Conservation (phyloP, 2,888 invertebrate species). For the Anarsia innoxiella region DNA sequence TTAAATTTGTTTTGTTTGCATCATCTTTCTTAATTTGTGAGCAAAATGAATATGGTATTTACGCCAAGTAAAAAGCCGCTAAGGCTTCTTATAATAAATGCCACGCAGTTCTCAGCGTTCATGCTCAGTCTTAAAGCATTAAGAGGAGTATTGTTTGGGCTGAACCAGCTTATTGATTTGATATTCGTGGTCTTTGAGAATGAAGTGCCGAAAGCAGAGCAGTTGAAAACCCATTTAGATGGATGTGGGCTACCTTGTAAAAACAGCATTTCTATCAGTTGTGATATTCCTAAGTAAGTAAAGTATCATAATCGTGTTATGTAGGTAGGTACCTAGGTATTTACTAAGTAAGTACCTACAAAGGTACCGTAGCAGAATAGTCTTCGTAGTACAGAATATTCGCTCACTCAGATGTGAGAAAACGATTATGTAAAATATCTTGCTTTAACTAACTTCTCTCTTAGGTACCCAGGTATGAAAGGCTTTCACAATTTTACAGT, state of each 20-base stretch:
- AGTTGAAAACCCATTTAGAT: slow-evolving; percentile 38
- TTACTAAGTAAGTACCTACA: too few species aligned
- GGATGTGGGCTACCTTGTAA: slow-evolving; percentile 43
- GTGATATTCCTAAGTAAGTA: slow-evolving; percentile 50
- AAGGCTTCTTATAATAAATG: slow-evolving; percentile 51
- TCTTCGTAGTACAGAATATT: too few species aligned
- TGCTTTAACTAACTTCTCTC: background rate
- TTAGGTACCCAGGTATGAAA: background rate
- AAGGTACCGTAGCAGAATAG: too few species aligned
- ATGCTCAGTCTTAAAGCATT: slow-evolving; percentile 45
- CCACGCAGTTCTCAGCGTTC: slow-evolving; percentile 38
- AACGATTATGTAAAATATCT: too few species aligned
- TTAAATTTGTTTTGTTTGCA: background rate
- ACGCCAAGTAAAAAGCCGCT: too few species aligned
- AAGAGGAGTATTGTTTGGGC: slow-evolving; percentile 48
- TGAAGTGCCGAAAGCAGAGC: slow-evolving; percentile 36
- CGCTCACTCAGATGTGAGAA: too few species aligned
- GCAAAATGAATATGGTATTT: too few species aligned
- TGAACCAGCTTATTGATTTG: slow-evolving; percentile 40
- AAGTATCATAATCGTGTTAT: background rate
- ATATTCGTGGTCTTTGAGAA: slow-evolving; percentile 48
- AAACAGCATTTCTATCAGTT: slow-evolving; percentile 39
- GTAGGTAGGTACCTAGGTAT: background rate
- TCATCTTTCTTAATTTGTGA: background rate
- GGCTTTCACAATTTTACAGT: background rate